Base-by-base conservation (phyloP, 2,797 vertebrate species). In the Eleutherodactylus coqui region DNA sequence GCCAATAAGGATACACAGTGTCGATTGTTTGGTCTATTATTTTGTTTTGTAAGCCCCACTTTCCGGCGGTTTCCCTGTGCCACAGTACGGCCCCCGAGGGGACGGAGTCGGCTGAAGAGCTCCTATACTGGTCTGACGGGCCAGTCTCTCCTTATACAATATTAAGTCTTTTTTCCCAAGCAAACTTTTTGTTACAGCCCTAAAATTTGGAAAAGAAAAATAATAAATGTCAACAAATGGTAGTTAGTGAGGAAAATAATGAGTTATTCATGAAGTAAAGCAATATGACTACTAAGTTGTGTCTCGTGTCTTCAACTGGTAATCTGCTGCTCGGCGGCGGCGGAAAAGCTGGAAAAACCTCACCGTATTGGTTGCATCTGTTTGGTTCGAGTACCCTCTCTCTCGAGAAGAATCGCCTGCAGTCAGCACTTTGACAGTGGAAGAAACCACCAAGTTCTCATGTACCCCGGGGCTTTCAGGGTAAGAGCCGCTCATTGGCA, bases 101-200 rank as follows among this genome's bases (percentile, higher is more conserved):
- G 69, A 17, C 41, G 80, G 72, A 49, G 58, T 86, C 6, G 58
- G 47, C 80, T 84, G 78, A 87, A 87, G 82, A 84, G 76, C 53
- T 49, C 49, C 51, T 51, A 19, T 36, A 21, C 51, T 75, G 82
- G 75, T 69, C 82, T 75, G 86, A 81, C 19, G 34, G 77, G 81
- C 82, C 49, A 80, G 82, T 45, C 69, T 84, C 77, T 73, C 75
- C 41, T 8, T 79, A 81, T 72, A 79, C 82, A 84, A 43, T 72
- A 87, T 79, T 41, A 62, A 84, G 79, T 83, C 83, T 21, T 29
- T 11, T 87, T 75, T 87, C 86, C 82, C 69, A 84, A 51, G n/a
- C 4, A 24, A 49, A 36, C 3, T 19, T 45, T 9, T 47, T 32
- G 16, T 49, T 24, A 34, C 53, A 45, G 36, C 24, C 1, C 3